A percentile compares a stretch with the other conserved stretches of the same genome.
Conservation (phyloP, 2,797 vertebrate species). For the Danio aesculapii region DNA sequence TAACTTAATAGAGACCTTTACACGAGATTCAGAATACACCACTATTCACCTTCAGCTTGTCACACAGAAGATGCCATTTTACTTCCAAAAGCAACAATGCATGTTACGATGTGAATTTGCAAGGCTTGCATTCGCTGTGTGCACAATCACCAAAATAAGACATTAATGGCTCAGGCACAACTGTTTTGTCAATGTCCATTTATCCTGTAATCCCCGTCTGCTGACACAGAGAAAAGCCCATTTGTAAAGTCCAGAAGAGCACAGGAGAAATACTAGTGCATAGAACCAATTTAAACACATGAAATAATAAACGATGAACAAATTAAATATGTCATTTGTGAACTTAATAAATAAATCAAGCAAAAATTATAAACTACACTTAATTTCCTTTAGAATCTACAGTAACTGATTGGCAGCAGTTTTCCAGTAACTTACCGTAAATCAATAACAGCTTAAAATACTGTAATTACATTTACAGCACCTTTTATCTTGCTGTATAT, state of each 20-base stretch:
- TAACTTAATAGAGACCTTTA: neutral
- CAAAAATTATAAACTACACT: too few relatives aligned
- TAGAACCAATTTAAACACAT: neutral
- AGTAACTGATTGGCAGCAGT: too few relatives aligned
- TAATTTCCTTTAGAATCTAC: too few relatives aligned
- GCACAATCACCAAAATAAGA: slow-evolving; percentile 13
- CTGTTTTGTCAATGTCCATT: neutral
- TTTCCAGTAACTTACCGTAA: too few relatives aligned
- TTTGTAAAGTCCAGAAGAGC: slow-evolving; percentile 12
- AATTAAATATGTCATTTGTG: too few relatives aligned
- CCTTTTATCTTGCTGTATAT: too few relatives aligned
- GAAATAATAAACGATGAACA: too few relatives aligned
- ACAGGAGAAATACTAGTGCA: neutral
- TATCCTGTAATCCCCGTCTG: slow-evolving; percentile 19
- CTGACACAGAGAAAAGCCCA: neutral
- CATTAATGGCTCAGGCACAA: neutral
- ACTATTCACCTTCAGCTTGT: neutral
- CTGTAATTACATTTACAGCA: too few relatives aligned
- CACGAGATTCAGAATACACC: neutral
- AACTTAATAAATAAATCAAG: too few relatives aligned
- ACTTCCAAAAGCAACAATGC: slow-evolving; percentile 11
- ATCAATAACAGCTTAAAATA: too few relatives aligned
- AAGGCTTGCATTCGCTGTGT: neutral
- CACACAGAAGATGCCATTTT: neutral
- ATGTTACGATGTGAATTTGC: slow-evolving; percentile 1